Evolutionary conservation across 2,888 invertebrate species (phyloP), one percentile per base, ranked within the genome.

Genomic region (Noctua janthina): DNA sequence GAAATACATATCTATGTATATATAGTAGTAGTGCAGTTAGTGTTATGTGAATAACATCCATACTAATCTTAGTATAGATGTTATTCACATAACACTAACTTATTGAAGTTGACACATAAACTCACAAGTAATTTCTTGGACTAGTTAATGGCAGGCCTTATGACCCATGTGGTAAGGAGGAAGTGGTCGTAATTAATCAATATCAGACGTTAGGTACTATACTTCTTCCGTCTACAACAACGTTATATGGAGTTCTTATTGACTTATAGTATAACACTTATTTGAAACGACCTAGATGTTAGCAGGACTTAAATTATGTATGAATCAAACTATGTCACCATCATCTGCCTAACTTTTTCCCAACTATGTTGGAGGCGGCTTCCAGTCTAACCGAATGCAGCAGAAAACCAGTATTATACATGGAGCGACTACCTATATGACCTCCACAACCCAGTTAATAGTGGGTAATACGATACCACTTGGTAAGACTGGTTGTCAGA

Each of bases 171-270:
- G 20, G 43, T 72, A 71, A 62, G 43, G 10, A 80, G 83, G 85
- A 86, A 86, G 70, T 86, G 67, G 15, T 66, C 62, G n/a, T 82
- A 71, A 78, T 85, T 54, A 78, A 85, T 85, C 76, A 71, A 74
- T 82, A 85, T 73, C 72, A n/a, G 62, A 56, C 67, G 64, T 8
- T 35, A 35, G 3, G 64, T 23, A 59, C 20, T 13, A 39, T 46
- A 68, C 8, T 74, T 64, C 78, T 85, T 85, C 86, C 85, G 78
- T 23, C 64, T 56, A 76, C 2, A 66, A 39, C 10, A 59, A 74
- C 20, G 29, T 59, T 68, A 46, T 51, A 67, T 29, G 43, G 15
- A 20, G 67, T 71, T 49, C 10, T 13, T 62, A 46, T 23, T 71
- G 13, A 59, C n/a, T 62, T 54, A 39, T 23, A 43, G 13, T 11